These are phyloP conservation scores for Antheraea yamamai DNA, from an alignment of 2,888 invertebrate species.

Conservation along the genomic window DNA sequence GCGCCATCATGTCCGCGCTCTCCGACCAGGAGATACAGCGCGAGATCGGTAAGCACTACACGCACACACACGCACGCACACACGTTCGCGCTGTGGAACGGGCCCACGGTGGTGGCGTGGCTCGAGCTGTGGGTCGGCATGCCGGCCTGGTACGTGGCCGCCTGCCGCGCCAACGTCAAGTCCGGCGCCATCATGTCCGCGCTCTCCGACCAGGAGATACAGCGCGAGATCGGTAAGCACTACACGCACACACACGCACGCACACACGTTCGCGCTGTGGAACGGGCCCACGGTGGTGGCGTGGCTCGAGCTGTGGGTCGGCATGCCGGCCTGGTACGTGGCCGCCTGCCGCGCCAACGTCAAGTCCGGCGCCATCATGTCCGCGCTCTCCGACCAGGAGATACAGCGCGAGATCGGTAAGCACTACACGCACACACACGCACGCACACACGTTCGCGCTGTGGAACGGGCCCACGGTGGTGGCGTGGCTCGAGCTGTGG, in stretches of 20 bases:
- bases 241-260: constrained; percentile 84
- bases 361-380: constrained; percentile 99
- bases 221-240: constrained; percentile 95
- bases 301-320: constrained; percentile 99
- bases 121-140: constrained; percentile 99
- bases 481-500: constrained; percentile 99
- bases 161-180: constrained; percentile 99
- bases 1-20: constrained; percentile 99
- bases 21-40: constrained; percentile 99
- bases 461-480: constrained; percentile 99
- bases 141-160: constrained; percentile 99
- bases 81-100: constrained; percentile 99
- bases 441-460: constrained; percentile 98
- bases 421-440: constrained; percentile 70
- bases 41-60: constrained; percentile 90
- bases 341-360: constrained; percentile 99
- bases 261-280: constrained; percentile 99
- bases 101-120: constrained; percentile 99
- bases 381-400: constrained; percentile 99
- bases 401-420: constrained; percentile 99
- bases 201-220: constrained; percentile 99
- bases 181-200: constrained; percentile 99
- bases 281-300: constrained; percentile 99
- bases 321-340: constrained; percentile 99
- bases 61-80: constrained; percentile 89